phyloP scores from a whole-genome alignment of 1,140 invertebrate species.

The Pachypeltis micranthus region DNA sequence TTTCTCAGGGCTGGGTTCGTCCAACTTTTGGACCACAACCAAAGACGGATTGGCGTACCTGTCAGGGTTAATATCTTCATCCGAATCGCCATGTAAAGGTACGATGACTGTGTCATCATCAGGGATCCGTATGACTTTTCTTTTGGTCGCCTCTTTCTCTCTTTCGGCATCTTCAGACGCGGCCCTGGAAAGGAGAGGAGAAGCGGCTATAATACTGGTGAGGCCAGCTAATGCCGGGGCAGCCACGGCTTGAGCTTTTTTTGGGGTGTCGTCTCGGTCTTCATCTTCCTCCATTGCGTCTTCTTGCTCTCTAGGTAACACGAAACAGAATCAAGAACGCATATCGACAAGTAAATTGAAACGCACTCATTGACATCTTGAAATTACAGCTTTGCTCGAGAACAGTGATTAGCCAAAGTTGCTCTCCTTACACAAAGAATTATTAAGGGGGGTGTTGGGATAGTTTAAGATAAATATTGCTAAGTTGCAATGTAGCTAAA shows the following conservation, averaged over 20 bases:
- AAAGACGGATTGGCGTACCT: constrained; percentile 3
- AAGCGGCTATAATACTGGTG: neutral
- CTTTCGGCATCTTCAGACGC: constrained; percentile 22
- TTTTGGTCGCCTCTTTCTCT: constrained; percentile 21
- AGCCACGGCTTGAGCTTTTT: neutral
- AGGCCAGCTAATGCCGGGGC: constrained; percentile 4
- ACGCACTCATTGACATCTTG: too few relatives aligned
- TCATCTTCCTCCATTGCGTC: neutral
- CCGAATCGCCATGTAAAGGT: constrained; percentile 20
- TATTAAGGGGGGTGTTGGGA: too few relatives aligned
- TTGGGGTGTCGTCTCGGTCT: neutral
- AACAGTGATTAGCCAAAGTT: too few relatives aligned
- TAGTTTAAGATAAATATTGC: too few relatives aligned
- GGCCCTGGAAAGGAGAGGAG: constrained; percentile 16
- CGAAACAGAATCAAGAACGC: too few relatives aligned
- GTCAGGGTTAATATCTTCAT: constrained; percentile 21
- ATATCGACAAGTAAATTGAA: too few relatives aligned
- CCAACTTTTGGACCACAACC: neutral
- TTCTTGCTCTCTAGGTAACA: constrained; percentile 7
- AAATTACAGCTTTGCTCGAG: too few relatives aligned
- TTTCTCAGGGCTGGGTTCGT: neutral
- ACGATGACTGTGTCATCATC: constrained; percentile 18
- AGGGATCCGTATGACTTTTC: constrained; percentile 12
- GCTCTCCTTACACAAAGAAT: too few relatives aligned
- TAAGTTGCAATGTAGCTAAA: too few relatives aligned